Evolutionary conservation across 2,113 vertebrate species (phyloP).

Genomic region (Phaethornis superciliosus): DNA sequence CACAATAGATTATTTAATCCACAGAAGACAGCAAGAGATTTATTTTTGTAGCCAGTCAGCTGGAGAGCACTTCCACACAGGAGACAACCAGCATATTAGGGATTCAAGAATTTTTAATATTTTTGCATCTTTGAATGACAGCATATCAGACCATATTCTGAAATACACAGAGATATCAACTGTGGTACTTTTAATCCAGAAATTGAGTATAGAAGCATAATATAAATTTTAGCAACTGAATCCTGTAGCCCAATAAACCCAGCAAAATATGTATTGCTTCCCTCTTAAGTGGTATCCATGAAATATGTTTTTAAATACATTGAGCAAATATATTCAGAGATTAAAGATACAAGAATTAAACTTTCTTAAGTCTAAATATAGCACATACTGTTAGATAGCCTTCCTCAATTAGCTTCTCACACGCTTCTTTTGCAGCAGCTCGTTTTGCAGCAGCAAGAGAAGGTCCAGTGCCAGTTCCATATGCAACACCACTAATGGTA

Average conservation of each 20-base stretch:
- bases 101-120: neutral
- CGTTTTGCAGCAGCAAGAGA: conserved; percentile 49
- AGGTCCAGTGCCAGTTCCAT: neutral
- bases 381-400: neutral
- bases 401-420: neutral
- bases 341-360: neutral
- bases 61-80: neutral
- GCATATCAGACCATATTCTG: neutral
- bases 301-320: neutral
- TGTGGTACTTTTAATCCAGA: neutral
- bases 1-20: neutral
- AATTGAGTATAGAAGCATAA: neutral
- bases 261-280: neutral
- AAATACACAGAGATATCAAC: neutral
- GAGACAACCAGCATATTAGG: accelerated
- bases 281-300: neutral
- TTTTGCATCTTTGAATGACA: neutral
- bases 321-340: neutral
- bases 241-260: neutral
- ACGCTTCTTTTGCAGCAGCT: conserved; percentile 61
- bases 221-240: neutral
- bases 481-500: neutral
- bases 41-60: neutral
- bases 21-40: neutral
- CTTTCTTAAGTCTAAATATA: neutral